Evolutionary conservation across 2,888 invertebrate species (phyloP).

Genomic region (Drosophila yooni): DNA sequence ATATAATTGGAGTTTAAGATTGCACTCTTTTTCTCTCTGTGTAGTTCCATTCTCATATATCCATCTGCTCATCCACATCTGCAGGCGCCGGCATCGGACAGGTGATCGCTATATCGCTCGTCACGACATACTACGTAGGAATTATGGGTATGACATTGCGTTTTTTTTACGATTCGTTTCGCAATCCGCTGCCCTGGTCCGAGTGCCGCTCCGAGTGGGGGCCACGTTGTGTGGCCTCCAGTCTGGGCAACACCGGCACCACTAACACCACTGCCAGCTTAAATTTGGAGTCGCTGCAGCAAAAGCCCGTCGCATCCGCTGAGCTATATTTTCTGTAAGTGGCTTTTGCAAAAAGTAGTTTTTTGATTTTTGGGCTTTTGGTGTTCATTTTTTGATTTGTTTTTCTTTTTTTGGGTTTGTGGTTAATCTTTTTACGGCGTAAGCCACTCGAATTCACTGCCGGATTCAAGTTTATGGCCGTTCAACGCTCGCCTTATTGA

Average conservation of each 20-base stretch:
- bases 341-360: conserved; percentile 30
- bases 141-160: conserved; percentile 88
- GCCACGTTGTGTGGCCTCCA: conserved; percentile 84
- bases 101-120: conserved; percentile 86
- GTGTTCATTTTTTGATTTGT: conserved; percentile 22
- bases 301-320: conserved; percentile 80
- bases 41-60: conserved; percentile 10
- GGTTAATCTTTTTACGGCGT: conserved; percentile 59
- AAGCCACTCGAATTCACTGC: conserved; percentile 26
- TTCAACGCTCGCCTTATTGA: conserved; percentile 69
- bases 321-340: conserved; percentile 86
- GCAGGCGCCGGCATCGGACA: conserved; percentile 87
- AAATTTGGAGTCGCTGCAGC: conserved; percentile 29
- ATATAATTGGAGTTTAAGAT: not conserved
- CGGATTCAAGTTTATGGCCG: conserved; percentile 70
- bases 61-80: conserved; percentile 9
- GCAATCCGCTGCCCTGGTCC: conserved; percentile 88
- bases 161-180: conserved; percentile 88
- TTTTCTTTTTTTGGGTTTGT: conserved; percentile 16
- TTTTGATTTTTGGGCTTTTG: conserved; percentile 14
- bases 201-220: conserved; percentile 87
- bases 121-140: conserved; percentile 89
- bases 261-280: conserved; percentile 14
- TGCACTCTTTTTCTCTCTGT: not conserved
- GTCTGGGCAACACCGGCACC: conserved; percentile 60